These are phyloP conservation scores for Nasonia giraulti DNA, from an alignment of 1,140 invertebrate species.

Conservation along the genomic window DNA sequence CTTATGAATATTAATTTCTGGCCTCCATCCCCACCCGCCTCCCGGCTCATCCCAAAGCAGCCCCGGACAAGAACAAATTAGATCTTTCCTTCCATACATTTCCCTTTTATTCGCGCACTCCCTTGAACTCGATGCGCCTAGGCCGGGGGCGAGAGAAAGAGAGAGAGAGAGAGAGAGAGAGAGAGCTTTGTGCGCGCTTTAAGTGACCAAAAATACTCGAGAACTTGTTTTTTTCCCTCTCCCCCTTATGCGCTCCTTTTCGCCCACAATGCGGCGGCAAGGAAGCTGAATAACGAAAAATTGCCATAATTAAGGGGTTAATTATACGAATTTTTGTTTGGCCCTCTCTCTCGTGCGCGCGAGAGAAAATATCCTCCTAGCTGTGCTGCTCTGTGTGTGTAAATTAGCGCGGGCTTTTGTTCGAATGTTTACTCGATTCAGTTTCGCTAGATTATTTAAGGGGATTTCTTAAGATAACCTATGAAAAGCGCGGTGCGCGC, in stretches of 20 bases:
- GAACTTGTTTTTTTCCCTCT: conserved; percentile 35
- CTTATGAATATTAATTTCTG: conserved; percentile 75
- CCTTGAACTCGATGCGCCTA: conserved; percentile 54
- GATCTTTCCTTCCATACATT: conserved; percentile 75
- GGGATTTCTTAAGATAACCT: conserved; percentile 29
- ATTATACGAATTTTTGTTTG: conserved; percentile 53
- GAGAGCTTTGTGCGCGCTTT: conserved; percentile 41
- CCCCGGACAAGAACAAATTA: conserved; percentile 74
- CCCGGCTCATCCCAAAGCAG: conserved; percentile 63
- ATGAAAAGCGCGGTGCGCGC: conserved; percentile 3
- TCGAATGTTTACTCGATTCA: conserved; percentile 41
- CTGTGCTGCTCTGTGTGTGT: background rate
- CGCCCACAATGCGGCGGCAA: conserved; percentile 38
- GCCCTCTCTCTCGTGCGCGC: background rate
- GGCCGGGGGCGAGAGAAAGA: background rate
- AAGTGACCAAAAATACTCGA: conserved; percentile 54
- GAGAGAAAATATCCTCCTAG: conserved; percentile 24
- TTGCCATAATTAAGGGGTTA: conserved; percentile 53
- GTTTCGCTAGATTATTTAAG: conserved; percentile 36
- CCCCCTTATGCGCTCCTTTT: background rate
- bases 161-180: background rate
- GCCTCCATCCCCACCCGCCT: conserved; percentile 52
- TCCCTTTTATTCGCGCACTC: conserved; percentile 70
- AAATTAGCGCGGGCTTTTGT: conserved; percentile 27
- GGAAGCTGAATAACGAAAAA: conserved; percentile 54